Conservation (phyloP, 2,797 vertebrate genomes). For the Acanthopagrus latus region DNA sequence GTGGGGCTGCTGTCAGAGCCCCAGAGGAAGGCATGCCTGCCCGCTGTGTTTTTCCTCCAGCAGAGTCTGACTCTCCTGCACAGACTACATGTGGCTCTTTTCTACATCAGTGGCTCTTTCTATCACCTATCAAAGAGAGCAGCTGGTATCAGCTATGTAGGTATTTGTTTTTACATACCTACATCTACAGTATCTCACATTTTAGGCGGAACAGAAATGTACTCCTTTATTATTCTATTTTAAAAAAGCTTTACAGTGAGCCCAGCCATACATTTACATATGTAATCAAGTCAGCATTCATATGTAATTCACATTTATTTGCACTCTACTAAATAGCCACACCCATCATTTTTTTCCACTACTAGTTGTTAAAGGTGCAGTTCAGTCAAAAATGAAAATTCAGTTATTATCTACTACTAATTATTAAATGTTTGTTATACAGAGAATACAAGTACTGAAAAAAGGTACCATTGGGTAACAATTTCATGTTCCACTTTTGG, state of each 20-base stretch:
- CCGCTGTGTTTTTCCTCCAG: conserved; percentile 73
- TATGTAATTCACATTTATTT: not conserved
- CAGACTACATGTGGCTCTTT: conserved; percentile 89
- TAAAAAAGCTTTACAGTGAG: not conserved
- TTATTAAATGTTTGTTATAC: too few species aligned
- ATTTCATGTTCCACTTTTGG: too few species aligned
- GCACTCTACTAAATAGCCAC: too few species aligned
- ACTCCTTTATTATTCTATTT: not conserved
- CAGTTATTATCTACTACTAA: too few species aligned
- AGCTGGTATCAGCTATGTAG: conserved; percentile 89
- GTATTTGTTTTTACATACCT: conserved; percentile 64
- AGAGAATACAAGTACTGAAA: too few species aligned
- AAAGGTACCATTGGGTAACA: too few species aligned
- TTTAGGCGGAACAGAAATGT: not conserved
- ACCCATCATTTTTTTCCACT: too few species aligned
- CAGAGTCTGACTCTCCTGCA: conserved; percentile 86
- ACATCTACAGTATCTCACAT: too few species aligned
- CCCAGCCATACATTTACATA: not conserved
- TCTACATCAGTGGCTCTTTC: conserved; percentile 90
- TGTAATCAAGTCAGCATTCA: not conserved
- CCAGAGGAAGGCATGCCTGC: conserved; percentile 84
- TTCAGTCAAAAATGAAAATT: too few species aligned
- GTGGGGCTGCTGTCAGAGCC: conserved; percentile 78
- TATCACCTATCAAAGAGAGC: conserved; percentile 93
- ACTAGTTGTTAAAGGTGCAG: too few species aligned